A percentile compares a stretch with the other conserved stretches of the same genome.
Evolutionary conservation across 2,113 vertebrate genomes (phyloP).

Genomic region (Uria aalge): DNA sequence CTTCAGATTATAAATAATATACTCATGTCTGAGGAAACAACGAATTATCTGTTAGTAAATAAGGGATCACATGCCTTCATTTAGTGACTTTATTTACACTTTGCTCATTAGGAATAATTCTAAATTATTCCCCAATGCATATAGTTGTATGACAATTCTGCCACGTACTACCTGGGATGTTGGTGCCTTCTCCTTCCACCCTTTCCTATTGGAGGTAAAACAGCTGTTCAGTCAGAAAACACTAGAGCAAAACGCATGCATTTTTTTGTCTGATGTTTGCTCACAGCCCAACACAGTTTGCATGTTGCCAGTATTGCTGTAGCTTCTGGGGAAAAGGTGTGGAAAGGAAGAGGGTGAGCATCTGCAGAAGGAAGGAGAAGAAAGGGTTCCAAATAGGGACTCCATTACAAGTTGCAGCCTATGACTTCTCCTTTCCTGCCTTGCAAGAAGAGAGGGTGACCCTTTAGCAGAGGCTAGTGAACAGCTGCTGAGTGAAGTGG

Average conservation of each 20-base stretch:
- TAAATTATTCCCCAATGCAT: neutral
- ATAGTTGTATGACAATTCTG: neutral
- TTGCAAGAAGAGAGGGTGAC: neutral
- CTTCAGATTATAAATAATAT: neutral
- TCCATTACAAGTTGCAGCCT: neutral
- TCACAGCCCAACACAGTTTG: neutral
- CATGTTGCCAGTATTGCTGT: neutral
- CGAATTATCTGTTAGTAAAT: neutral
- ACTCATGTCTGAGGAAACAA: neutral
- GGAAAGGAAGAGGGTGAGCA: neutral
- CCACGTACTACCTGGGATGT: too few relatives aligned
- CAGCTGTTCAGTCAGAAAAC: neutral
- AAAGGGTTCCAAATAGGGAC: fast-evolving
- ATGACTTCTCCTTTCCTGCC: neutral
- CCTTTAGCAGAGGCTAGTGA: neutral
- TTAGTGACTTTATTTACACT: neutral
- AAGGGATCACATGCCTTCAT: neutral
- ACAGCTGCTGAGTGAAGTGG: neutral
- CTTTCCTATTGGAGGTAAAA: neutral
- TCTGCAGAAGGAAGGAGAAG: neutral
- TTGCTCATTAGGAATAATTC: neutral
- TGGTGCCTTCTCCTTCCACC: neutral
- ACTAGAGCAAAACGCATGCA: neutral
- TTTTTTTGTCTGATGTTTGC: neutral
- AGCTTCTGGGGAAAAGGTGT: neutral